Base-by-base conservation (phyloP, 2,888 invertebrate species). In the Caenorhabditis imperialis region DNA sequence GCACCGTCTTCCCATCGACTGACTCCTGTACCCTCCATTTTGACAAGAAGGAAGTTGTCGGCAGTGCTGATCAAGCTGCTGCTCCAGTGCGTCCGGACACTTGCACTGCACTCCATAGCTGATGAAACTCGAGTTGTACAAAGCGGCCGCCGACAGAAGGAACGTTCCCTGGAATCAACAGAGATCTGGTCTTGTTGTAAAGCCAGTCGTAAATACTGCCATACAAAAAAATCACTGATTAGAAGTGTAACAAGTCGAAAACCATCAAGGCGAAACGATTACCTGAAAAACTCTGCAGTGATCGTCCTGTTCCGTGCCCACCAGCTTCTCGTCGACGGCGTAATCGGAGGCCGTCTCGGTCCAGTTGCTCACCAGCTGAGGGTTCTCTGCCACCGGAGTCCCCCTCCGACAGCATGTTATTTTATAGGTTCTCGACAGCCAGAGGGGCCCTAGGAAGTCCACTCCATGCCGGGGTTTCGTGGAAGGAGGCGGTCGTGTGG, bases 11-110 rank as follows among this genome's bases (percentile, higher is more conserved):
- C 76, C 79, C 38, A 79, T 65, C 7, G 77, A 69, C 20, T 58
- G 63, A 48, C 77, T 78, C 10, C 84, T 79, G 50, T 82, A 80
- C 22, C 87, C 87, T 38, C 83, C 79, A 55, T 87, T 86, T 50
- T 78, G 80, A 65, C 87, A 87, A 1, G 76, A 73, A 3, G 85
- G 84, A 20, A 87, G 75, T 22, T 75, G 77, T 8, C 85, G 76
- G 58, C 87, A 87, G 58, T 84, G 79, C 27, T 75, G 62, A 57
- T 87, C 86, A 3, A 74, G 48, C 22, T 73, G 65, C 8, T 67
- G 61, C 7, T 51, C 37, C 22, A 22, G 37, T 2, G 54, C 38
- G 8, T 54, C 63, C 65, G 84, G 84, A 51, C 85, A 85, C 51
- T 81, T 82, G 67, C 85, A 85, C 35, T 76, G 65, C 2, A 85